phyloP scores from a whole-genome alignment of 2,888 invertebrate genomes.

The Lamproptera curius region DNA sequence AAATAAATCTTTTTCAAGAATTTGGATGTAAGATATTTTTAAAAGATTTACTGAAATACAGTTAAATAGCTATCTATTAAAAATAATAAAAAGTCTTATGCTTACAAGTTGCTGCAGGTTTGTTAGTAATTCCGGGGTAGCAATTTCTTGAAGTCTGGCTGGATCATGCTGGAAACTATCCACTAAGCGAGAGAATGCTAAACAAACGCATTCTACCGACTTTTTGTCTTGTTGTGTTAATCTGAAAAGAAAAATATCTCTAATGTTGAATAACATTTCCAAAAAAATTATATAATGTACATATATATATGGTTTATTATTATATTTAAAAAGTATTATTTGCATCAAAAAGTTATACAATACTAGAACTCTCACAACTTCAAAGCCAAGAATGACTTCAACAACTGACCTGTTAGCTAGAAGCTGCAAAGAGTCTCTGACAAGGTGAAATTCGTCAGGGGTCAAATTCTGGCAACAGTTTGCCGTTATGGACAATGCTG shows the following conservation, averaged over 20 bases:
- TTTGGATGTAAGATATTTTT: too few relatives aligned
- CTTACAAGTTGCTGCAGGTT: slow-evolving; percentile 94
- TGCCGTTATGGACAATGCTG: slow-evolving; percentile 96
- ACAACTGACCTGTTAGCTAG: slow-evolving; percentile 83
- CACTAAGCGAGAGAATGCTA: slow-evolving; percentile 96
- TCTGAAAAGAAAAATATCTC: slow-evolving; percentile 59
- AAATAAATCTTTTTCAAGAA: too few relatives aligned
- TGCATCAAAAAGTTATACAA: too few relatives aligned
- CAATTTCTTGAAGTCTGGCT: slow-evolving; percentile 93
- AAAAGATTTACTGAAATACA: too few relatives aligned
- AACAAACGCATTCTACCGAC: slow-evolving; percentile 97
- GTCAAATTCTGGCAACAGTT: slow-evolving; percentile 98
- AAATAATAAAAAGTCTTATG: slow-evolving; percentile 7
- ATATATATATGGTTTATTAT: too few relatives aligned
- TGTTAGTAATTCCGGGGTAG: slow-evolving; percentile 92
- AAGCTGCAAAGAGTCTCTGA: slow-evolving; percentile 91
- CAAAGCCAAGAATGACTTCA: too few relatives aligned
- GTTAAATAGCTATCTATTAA: too few relatives aligned
- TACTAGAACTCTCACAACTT: too few relatives aligned
- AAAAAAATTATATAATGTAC: too few relatives aligned
- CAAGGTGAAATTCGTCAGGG: slow-evolving; percentile 95
- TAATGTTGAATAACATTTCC: too few relatives aligned
- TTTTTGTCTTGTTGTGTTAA: slow-evolving; percentile 96
- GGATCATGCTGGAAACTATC: slow-evolving; percentile 97
- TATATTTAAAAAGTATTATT: too few relatives aligned